phyloP scores from a whole-genome alignment of 2,113 vertebrate species.

The Candoia aspera region DNA sequence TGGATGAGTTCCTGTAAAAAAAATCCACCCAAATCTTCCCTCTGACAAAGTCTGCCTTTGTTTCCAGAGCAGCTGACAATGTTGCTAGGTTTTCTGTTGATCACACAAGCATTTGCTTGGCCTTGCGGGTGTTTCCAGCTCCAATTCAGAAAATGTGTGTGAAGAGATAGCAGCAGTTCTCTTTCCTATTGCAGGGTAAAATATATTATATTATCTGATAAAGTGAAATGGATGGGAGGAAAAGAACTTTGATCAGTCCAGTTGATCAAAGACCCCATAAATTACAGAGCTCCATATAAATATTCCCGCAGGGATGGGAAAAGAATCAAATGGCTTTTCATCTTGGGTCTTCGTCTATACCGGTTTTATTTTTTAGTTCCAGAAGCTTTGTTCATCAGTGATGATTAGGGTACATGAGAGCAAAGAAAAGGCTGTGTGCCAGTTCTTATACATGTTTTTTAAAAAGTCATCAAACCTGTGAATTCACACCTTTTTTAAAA shows the following conservation, averaged over 20 bases:
- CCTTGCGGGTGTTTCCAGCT: constrained; percentile 47
- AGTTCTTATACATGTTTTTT: not conserved
- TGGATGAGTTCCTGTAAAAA: constrained; percentile 27
- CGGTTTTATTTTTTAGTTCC: not conserved
- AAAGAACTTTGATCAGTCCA: constrained; percentile 55
- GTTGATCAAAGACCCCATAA: constrained; percentile 44
- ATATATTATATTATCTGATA: constrained; percentile 51
- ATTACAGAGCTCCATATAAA: constrained; percentile 38
- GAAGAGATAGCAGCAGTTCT: constrained; percentile 59
- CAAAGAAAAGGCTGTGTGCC: not conserved
- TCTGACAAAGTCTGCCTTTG: constrained; percentile 54
- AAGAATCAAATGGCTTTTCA: not conserved
- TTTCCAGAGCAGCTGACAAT: constrained; percentile 43
- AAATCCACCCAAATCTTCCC: constrained; percentile 48
- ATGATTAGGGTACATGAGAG: not conserved
- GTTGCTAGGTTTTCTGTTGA: constrained; percentile 42
- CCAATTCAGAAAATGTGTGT: constrained; percentile 31
- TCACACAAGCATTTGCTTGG: constrained; percentile 51
- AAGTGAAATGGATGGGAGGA: constrained; percentile 44
- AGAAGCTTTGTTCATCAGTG: not conserved
- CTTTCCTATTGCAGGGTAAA: constrained; percentile 50
- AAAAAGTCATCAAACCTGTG: not conserved
- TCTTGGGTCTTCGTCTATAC: not conserved
- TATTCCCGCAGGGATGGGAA: not conserved
- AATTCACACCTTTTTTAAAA: not conserved